A percentile compares a stretch with the other conserved stretches of the same genome.
Evolutionary conservation across 2,113 vertebrate genomes (phyloP).

Genomic region (pig (Sus scrofa)): T2T-Sscrofa CM000814.6:69163501-69164000

Average conservation of each 20-base stretch:
- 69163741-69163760: neutral
- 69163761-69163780: too few species aligned
- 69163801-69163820: too few species aligned
- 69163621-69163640: slow-evolving; percentile 4
- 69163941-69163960: too few species aligned
- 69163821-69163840: too few species aligned
- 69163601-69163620: neutral
- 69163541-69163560: neutral
- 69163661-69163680: neutral
- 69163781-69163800: too few species aligned
- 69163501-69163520: neutral
- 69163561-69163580: neutral
- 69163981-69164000: too few species aligned
- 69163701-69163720: neutral
- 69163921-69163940: too few species aligned
- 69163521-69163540: neutral
- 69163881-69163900: too few species aligned
- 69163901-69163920: too few species aligned
- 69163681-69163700: neutral
- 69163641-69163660: neutral
- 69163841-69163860: too few species aligned
- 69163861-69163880: too few species aligned
- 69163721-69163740: neutral
- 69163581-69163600: neutral
- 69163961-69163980: too few species aligned